A percentile compares a stretch with the other conserved stretches of the same genome.
phyloP scores from a whole-genome alignment of 2,888 invertebrate species.

The Nycteola revayana region DNA sequence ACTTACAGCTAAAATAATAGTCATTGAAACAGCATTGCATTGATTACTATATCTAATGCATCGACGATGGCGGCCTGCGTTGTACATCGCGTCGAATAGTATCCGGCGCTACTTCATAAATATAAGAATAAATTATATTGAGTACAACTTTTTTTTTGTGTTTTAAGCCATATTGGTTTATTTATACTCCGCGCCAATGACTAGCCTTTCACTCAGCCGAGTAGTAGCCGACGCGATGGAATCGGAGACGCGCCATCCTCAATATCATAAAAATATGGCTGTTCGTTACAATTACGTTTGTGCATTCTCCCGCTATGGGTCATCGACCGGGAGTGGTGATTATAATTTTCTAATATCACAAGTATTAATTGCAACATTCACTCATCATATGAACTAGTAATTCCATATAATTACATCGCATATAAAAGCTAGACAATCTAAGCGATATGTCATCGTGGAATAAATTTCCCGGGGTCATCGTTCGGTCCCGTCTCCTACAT shows the following conservation, averaged over 20 bases:
- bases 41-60: conserved; percentile 48
- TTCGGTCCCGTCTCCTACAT: conserved; percentile 22
- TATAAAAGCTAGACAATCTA: conserved; percentile 55
- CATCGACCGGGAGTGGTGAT: conserved; percentile 35
- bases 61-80: conserved; percentile 30
- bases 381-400: conserved; percentile 46
- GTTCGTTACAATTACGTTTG: conserved; percentile 66
- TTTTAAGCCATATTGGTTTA: conserved; percentile 22
- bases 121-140: conserved; percentile 22
- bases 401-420: conserved; percentile 36
- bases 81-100: conserved; percentile 20
- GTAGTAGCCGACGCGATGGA: conserved; percentile 23
- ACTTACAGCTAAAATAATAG: conserved; percentile 72
- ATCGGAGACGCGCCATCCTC: conserved; percentile 31
- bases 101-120: conserved; percentile 12
- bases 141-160: conserved; percentile 18
- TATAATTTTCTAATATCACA: conserved; percentile 74
- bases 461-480: conserved; percentile 35
- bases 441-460: conserved; percentile 61
- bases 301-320: conserved; percentile 48
- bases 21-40: conserved; percentile 67
- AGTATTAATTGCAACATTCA: conserved; percentile 64
- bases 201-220: conserved; percentile 17
- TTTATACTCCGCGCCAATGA: conserved; percentile 15
- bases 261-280: conserved; percentile 76